phyloP scores from a whole-genome alignment of 2,888 invertebrate species.

The Pantelozetes paolii region DNA sequence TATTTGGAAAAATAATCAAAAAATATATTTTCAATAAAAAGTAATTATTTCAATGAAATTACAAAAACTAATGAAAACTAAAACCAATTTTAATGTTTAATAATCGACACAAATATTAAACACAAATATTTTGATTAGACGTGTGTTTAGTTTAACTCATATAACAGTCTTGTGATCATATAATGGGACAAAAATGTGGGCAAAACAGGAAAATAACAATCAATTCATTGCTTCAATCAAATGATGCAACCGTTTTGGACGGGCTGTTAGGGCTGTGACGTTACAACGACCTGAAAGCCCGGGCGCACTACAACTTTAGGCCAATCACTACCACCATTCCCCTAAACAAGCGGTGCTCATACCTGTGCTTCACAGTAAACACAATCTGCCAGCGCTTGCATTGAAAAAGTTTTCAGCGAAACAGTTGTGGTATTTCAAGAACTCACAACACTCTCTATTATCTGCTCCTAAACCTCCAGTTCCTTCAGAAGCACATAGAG shows the following conservation, averaged over 20 bases:
- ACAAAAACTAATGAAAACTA: not conserved
- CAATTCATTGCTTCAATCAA: not conserved
- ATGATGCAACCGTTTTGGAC: conserved; percentile 15
- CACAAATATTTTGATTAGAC: no score
- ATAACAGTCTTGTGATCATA: no score
- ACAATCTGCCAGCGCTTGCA: not conserved
- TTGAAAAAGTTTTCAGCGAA: not conserved
- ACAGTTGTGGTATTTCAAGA: conserved; percentile 29
- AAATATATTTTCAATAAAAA: not conserved
- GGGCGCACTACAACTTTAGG: not conserved
- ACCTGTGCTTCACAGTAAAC: not conserved
- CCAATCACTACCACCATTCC: not conserved
- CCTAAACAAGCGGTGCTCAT: conserved; percentile 1
- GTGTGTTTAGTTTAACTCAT: no score
- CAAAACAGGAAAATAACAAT: conserved; percentile 33
- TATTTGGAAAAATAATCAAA: not conserved
- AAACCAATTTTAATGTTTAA: not conserved
- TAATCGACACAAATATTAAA: no score
- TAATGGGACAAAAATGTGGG: not conserved
- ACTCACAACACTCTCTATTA: not conserved
- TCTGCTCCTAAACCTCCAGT: not conserved
- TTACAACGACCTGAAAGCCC: not conserved
- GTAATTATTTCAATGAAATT: not conserved
- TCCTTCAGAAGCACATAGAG: not conserved
- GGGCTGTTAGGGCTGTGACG: not conserved